Conservation (phyloP, 2,797 vertebrate genomes). For the Anguilla marmorata region DNA sequence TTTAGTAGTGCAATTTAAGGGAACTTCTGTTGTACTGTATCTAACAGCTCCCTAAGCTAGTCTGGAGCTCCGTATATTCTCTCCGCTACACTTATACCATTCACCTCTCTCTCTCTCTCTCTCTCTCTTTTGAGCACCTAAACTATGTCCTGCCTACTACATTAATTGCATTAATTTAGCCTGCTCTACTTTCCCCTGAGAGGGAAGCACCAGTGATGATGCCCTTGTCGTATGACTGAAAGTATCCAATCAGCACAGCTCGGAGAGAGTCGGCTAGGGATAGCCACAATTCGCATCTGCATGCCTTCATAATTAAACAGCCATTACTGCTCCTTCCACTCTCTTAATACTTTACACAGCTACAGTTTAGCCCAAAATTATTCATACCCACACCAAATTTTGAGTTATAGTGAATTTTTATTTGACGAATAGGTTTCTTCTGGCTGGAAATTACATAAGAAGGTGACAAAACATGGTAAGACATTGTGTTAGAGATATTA, state of each 20-base stretch:
- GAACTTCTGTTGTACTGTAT: background rate
- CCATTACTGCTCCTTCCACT: background rate
- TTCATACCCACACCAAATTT: no score
- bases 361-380: no score
- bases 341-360: slow-evolving; percentile 2
- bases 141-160: background rate
- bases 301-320: slow-evolving; percentile 6
- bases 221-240: background rate
- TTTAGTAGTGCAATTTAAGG: background rate
- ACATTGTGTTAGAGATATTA: no score
- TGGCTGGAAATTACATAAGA: no score
- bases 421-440: no score
- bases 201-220: background rate
- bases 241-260: background rate
- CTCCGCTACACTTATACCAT: background rate
- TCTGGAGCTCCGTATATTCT: background rate
- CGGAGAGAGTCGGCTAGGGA: background rate
- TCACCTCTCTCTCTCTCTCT: background rate
- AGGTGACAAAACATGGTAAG: no score
- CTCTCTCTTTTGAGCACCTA: background rate
- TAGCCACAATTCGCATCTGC: background rate
- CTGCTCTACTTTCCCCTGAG: background rate
- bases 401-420: no score
- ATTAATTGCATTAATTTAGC: background rate
- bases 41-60: background rate